A percentile compares a stretch with the other conserved stretches of the same genome.
phyloP scores from a whole-genome alignment of 2,113 vertebrate genomes.

The Centrocercus urophasianus region DNA sequence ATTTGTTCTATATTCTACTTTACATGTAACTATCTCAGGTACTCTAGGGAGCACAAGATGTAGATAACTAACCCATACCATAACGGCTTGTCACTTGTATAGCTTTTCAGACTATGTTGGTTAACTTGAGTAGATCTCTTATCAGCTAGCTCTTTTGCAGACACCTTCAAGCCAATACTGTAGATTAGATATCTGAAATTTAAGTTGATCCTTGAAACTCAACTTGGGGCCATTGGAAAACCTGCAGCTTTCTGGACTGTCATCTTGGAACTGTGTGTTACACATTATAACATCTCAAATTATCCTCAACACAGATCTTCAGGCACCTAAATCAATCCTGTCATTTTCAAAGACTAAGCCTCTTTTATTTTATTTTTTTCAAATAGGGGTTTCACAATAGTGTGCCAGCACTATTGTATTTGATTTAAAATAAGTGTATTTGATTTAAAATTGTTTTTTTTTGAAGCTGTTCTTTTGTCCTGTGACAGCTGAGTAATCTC shows the following conservation, averaged over 20 bases:
- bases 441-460: neutral
- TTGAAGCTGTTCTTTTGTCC: neutral
- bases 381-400: neutral
- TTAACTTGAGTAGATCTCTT: neutral
- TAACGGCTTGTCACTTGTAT: neutral
- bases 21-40: fast-evolving
- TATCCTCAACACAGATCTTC: neutral
- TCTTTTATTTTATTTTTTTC: no score
- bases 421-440: neutral
- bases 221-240: fast-evolving
- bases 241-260: neutral
- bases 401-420: neutral
- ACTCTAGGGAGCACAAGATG: neutral
- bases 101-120: neutral
- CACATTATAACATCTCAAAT: neutral
- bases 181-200: neutral
- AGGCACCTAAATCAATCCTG: neutral
- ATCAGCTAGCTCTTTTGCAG: neutral
- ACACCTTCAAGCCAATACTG: neutral
- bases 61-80: neutral
- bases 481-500: neutral
- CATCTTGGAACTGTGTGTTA: neutral
- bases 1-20: neutral
- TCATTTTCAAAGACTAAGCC: neutral
- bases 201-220: neutral